phyloP scores from a whole-genome alignment of 2,888 invertebrate species.

The Myathropa florea region DNA sequence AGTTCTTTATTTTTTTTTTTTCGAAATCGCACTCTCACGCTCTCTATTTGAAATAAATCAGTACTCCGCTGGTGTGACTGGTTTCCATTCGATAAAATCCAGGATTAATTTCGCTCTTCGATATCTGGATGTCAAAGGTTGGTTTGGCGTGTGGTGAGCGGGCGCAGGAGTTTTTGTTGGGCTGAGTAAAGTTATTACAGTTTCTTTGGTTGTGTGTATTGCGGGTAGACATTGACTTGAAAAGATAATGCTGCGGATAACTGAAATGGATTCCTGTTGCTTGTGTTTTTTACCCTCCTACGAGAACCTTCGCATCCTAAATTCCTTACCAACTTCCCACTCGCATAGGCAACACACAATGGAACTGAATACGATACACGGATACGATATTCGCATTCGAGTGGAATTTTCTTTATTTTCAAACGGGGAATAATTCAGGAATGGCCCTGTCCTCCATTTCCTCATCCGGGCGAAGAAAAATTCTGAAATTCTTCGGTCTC shows the following conservation, averaged over 20 bases:
- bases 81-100: slow-evolving; percentile 44
- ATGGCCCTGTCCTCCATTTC: slow-evolving; percentile 27
- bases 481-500: slow-evolving; percentile 8
- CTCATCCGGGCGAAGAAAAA: background rate
- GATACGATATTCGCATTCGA: slow-evolving; percentile 23
- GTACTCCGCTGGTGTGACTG: background rate
- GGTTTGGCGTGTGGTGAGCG: background rate
- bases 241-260: slow-evolving; percentile 30
- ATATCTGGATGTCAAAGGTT: slow-evolving; percentile 28
- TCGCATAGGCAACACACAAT: slow-evolving; percentile 30
- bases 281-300: slow-evolving; percentile 18
- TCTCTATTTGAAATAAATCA: background rate
- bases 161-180: background rate
- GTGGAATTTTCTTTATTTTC: slow-evolving; percentile 44
- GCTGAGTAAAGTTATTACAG: slow-evolving; percentile 36
- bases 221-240: slow-evolving; percentile 4
- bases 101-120: slow-evolving; percentile 55
- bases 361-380: slow-evolving; percentile 29
- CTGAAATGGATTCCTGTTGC: slow-evolving; percentile 57
- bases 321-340: background rate
- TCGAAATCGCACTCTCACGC: background rate
- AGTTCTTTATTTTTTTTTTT: background rate
- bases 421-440: slow-evolving; percentile 36
- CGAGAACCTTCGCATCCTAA: background rate
- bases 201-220: background rate